Base-by-base conservation (phyloP, 1,140 invertebrate genomes). In the Plutomurus gul region DNA sequence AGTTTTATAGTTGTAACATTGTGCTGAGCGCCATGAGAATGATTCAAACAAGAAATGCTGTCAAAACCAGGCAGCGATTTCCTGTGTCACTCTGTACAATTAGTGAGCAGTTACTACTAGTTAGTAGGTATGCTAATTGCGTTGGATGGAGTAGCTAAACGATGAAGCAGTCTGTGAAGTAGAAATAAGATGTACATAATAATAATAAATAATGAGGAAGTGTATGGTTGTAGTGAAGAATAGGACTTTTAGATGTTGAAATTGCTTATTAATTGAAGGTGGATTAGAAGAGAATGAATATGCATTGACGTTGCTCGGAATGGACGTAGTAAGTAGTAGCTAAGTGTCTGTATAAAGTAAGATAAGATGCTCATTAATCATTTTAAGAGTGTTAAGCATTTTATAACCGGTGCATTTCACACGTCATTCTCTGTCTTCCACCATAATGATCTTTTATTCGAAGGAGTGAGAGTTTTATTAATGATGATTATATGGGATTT, bases 401-500 rank as follows among this genome's bases (percentile, higher is more conserved):
- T 82, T 78, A 81, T 81, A 81, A 81, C 51, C 77, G 80, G 80
- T 77, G 77, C 56, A 79, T 82, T 82, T 78, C 80, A 78, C 80
- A 78, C 73, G 76, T 81, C 76, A 81, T 75, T 73, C 70, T 78
- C 70, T 49, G 8, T 43, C 25, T 16, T 25, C 11, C 33, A 13
- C 5, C 39, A 49, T 51, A 47, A 46, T 76, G 25, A 76, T 76
- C 46, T 56, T 71, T 71, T 71, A 39, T 72, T 16, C 37, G 11
- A 11, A 5, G 3, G 1, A 71, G 65, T 71, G 60, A 72, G 56
- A 78, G 25, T 78, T 18, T 78, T 78, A 78, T 78, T 78, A 78
- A 78, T 78, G 76, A 78, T 78, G 60, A 47, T 72, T 71, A 78
- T 43, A 72, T 71, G 60, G 60, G 60, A 40, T 71, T 78, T 78